Percentiles rank a stretch among this genome's conserved stretches.
phyloP scores from a whole-genome alignment of 2,113 vertebrate genomes.

The Perognathus longimembris region DNA sequence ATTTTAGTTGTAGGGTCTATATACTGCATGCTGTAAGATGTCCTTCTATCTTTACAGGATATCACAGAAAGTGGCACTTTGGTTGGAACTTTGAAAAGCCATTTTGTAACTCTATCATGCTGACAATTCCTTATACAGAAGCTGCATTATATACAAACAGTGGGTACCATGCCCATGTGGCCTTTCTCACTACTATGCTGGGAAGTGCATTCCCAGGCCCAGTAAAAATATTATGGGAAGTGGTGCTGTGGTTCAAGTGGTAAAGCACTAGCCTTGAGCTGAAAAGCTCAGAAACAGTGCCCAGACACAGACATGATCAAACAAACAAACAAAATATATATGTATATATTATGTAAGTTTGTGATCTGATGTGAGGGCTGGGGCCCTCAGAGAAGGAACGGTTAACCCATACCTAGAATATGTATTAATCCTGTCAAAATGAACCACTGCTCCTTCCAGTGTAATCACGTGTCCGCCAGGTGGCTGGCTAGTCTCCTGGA shows the following conservation, averaged over 20 bases:
- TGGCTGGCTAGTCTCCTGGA: constrained; percentile 22
- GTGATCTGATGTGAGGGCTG: not conserved
- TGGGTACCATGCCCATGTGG: not conserved
- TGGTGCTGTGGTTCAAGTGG: too few relatives aligned
- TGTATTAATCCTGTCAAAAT: not conserved
- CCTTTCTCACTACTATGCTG: not conserved
- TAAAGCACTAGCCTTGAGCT: too few relatives aligned
- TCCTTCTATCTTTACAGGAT: not conserved
- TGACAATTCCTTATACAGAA: not conserved
- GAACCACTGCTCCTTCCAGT: not conserved
- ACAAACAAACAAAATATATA: too few relatives aligned
- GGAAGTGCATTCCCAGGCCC: not conserved
- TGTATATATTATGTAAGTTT: not conserved
- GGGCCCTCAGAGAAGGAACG: not conserved
- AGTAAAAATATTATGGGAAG: not conserved
- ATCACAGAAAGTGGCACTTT: not conserved
- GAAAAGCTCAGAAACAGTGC: too few relatives aligned
- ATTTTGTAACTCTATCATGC: not conserved
- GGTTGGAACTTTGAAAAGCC: not conserved
- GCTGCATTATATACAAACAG: not conserved
- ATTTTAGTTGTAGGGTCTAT: not conserved
- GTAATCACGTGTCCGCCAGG: not conserved
- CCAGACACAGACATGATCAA: not conserved
- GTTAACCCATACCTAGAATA: not conserved
- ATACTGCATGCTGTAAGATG: constrained; percentile 21